A percentile compares a stretch with the other conserved stretches of the same genome.
Evolutionary conservation across 1,140 invertebrate species (phyloP).

Genomic region (Druon quercuslanigerum): DNA sequence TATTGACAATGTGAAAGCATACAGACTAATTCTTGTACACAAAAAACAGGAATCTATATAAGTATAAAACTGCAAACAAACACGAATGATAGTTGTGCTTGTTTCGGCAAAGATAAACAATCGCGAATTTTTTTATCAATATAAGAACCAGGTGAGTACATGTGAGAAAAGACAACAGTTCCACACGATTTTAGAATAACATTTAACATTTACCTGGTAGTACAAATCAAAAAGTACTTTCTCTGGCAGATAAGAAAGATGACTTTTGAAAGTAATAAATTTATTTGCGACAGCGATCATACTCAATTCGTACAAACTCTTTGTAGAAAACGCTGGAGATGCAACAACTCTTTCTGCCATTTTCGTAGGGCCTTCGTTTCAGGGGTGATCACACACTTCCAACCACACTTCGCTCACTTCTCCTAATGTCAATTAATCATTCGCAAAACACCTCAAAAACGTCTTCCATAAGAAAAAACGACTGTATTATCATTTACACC

Average conservation of each 20-base stretch:
- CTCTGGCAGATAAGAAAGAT: constrained; percentile 74
- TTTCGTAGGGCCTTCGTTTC: constrained; percentile 64
- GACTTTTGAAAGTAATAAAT: constrained; percentile 58
- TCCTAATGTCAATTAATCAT: constrained; percentile 15
- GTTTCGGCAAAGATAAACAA: neutral
- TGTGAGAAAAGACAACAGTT: constrained; percentile 42
- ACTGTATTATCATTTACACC: neutral
- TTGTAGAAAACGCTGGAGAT: constrained; percentile 71
- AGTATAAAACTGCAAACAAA: neutral
- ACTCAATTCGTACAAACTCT: constrained; percentile 77
- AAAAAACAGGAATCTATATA: neutral
- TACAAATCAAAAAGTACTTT: constrained; percentile 81
- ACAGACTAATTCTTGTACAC: neutral
- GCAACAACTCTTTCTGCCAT: constrained; percentile 76
- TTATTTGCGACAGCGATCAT: constrained; percentile 72
- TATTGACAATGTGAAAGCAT: no score
- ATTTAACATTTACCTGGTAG: constrained; percentile 76
- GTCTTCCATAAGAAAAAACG: constrained; percentile 16
- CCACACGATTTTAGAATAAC: constrained; percentile 63
- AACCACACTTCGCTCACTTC: constrained; percentile 18
- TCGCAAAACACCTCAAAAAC: constrained; percentile 21
- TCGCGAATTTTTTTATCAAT: neutral
- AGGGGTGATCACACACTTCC: constrained; percentile 13
- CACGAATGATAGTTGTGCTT: neutral
- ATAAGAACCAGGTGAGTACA: constrained; percentile 5